Base-by-base conservation (phyloP, 2,888 invertebrate species). In the Nysson spinosus region DNA sequence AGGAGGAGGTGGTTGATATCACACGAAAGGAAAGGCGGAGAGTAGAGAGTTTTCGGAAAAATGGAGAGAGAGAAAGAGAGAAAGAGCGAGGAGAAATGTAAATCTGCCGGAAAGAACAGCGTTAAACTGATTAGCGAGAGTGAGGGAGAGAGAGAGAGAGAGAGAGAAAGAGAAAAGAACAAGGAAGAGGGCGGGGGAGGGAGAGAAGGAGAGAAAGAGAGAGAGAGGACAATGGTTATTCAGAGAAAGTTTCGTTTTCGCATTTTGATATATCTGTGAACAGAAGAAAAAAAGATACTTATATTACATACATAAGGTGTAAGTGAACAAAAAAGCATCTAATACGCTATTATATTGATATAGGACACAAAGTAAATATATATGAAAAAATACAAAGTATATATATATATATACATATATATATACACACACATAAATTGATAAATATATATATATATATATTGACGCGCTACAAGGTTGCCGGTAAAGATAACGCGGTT, bases 281-380 rank as follows among this genome's bases (percentile, higher is more conserved):
- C 79, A 78, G 72, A 80, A 72, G 66, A 62, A 50, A 79, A 80
- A 80, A 79, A 80, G 81, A 82, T 81, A 84, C 80, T 81, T 85
- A 85, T 85, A 85, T 83, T 84, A 83, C 84, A 83, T 84, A 85
- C 84, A 78, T 85, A 82, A 83, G 76, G 75, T 81, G 75, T 86
- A 87, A 86, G 85, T 83, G 82, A 84, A 84, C 75, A 80, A 81
- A 78, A 79, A 83, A 83, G 80, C 80, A 84, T 82, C 83, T 82
- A 79, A 81, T 84, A 83, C 83, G 82, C 82, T 81, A 83, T 80
- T 82, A n/a, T n/a, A 84, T 77, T 81, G 81, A 83, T 82, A 83
- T 81, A 83, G 78, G 79, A 82, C 79, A 83, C 77, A 81, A 81
- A 82, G 82, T 79, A 77, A 82, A 83, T 83, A 80, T 82, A 81